Base-by-base conservation (phyloP, 2,113 vertebrate species). In the Scomber scombrus region DNA sequence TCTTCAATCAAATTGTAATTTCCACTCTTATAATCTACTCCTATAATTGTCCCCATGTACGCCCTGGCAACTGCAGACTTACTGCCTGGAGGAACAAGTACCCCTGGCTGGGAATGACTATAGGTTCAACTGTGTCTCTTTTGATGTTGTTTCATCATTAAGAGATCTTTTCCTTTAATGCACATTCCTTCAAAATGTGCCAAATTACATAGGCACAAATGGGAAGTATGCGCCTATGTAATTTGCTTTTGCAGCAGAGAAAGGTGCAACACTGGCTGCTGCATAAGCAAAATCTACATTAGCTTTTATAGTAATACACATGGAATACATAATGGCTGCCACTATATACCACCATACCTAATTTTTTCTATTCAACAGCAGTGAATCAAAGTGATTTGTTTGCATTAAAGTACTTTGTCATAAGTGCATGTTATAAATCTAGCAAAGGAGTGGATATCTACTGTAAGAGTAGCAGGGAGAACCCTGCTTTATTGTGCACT, bases 331-430 rank as follows among this genome's bases (percentile, higher is more conserved):
- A 10, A 52, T 61, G 29, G 12, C 31, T 69, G 54, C 52, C 75
- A 69, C 34, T 58, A 5, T 63, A 46, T 31, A 56, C 23, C 21
- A 43, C 15, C 23, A 26, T 61, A 26, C 40, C 21, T 46, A 54
- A 13, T 15, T 11, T 71, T n/a, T 62, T 63, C n/a, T 55, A 1
- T 46, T 75, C 13, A 26, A 47, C 78, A 29, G 34, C 23, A 69
- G 78, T 82, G 52, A 80, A 77, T 81, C 23, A 75, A 52, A 57
- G 56, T n/a, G 21, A 51, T 54, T 61, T 81, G 40, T 66, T 74
- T 19, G 26, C 50, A 51, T 73, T 60, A 13, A 34, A 80, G 52
- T 21, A 29, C n/a, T 64, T 68, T 21, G 26, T 61, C 58, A 26
- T 47, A 19, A 23, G 29, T 0, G 50, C 65, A 13, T 13, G 2